Base-by-base conservation (phyloP, 2,888 invertebrate genomes). In the Trisateles emortualis region DNA sequence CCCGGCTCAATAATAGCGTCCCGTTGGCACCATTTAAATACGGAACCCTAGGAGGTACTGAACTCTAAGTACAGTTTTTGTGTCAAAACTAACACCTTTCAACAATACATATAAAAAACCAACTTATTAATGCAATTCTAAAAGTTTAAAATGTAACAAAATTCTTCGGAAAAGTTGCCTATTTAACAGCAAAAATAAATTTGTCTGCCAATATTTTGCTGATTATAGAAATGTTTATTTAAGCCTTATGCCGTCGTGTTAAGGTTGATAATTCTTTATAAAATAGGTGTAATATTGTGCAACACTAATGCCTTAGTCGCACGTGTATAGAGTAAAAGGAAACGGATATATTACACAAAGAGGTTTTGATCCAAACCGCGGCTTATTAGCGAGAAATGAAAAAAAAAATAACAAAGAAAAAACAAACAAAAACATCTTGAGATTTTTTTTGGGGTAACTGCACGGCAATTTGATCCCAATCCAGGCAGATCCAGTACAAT, bases 1-100 rank as follows among this genome's bases (percentile, higher is more conserved):
- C n/a, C n/a, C n/a, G n/a, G n/a, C n/a, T n/a, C n/a, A n/a, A n/a
- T n/a, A n/a, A n/a, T n/a, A n/a, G n/a, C n/a, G n/a, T n/a, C n/a
- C n/a, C n/a, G n/a, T n/a, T n/a, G n/a, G n/a, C n/a, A n/a, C n/a
- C n/a, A n/a, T n/a, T n/a, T n/a, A n/a, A n/a, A n/a, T n/a, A n/a
- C n/a, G n/a, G n/a, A n/a, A n/a, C n/a, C n/a, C n/a, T n/a, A n/a
- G n/a, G n/a, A n/a, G n/a, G n/a, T n/a, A n/a, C n/a, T n/a, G n/a
- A n/a, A n/a, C n/a, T n/a, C n/a, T n/a, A n/a, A n/a, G n/a, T n/a
- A n/a, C 33, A 26, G 9, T 8, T 26, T 71, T 72, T 75, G 75
- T 76, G 78, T 74, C 64, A 77, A 76, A 81, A 71, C 59, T 82
- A 72, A 82, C 83, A 56, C 83, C 78, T 73, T 40, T 38, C 30